phyloP scores from a whole-genome alignment of 2,797 vertebrate genomes.

The Odontamblyopus rebecca region DNA sequence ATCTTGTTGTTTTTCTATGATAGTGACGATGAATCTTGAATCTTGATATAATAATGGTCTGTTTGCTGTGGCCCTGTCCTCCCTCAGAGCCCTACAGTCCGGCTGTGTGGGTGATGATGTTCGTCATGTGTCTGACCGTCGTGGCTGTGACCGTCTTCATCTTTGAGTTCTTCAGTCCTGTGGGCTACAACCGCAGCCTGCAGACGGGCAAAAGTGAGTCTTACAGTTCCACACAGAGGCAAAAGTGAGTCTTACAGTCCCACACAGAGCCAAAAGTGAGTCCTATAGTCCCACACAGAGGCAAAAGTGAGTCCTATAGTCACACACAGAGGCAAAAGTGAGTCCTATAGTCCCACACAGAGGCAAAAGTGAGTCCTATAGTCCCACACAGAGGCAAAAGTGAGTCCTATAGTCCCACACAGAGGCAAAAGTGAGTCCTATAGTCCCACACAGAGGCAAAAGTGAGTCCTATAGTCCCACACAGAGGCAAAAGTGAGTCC shows the following conservation, averaged over 20 bases:
- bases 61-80: neutral
- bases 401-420: no score
- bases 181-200: slow-evolving; percentile 94
- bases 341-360: no score
- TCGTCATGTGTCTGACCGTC: slow-evolving; percentile 96
- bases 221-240: no score
- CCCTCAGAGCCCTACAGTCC: slow-evolving; percentile 91
- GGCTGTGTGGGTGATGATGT: slow-evolving; percentile 98
- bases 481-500: no score
- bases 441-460: slow-evolving; percentile 69
- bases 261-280: slow-evolving; percentile 85
- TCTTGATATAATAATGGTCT: neutral
- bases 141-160: slow-evolving; percentile 96
- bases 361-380: slow-evolving; percentile 86
- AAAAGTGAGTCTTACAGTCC: no score
- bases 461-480: slow-evolving; percentile 76
- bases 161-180: slow-evolving; percentile 97
- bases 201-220: slow-evolving; percentile 90
- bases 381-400: no score
- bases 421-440: no score
- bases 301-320: no score
- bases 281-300: slow-evolving; percentile 6
- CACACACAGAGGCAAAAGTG: no score
- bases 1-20: no score
- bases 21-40: no score